Conservation (phyloP, 1,140 invertebrate species). For the Steinernema feltiae region DNA sequence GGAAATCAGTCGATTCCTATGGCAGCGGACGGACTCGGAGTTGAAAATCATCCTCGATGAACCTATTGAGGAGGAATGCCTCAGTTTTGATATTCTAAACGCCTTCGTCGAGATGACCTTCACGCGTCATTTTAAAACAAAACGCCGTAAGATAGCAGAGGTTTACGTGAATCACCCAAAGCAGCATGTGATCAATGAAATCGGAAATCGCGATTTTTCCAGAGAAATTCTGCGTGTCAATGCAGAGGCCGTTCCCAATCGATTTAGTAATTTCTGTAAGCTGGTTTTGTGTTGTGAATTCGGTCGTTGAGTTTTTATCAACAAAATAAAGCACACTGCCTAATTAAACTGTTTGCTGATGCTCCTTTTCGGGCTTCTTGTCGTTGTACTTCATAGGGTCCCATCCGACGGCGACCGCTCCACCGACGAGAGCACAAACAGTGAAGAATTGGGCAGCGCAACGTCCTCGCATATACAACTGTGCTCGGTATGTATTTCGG, state of each 20-base stretch:
- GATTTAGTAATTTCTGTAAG: background rate
- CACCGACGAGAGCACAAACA: conserved; percentile 42
- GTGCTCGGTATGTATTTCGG: conserved; percentile 36
- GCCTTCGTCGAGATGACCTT: background rate
- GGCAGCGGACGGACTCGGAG: background rate
- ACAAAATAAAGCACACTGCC: too few species aligned
- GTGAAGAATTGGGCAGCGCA: conserved; percentile 41
- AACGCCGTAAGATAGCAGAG: background rate
- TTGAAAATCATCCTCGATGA: background rate
- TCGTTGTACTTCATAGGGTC: background rate
- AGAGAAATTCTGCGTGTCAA: background rate
- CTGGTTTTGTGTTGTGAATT: background rate
- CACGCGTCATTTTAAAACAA: background rate
- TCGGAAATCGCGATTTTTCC: background rate
- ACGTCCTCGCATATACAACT: conserved; percentile 45
- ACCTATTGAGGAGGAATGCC: background rate
- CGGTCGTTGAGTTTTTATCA: background rate
- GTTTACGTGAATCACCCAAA: background rate
- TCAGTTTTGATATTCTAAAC: background rate
- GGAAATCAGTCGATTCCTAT: background rate
- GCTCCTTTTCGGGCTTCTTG: background rate
- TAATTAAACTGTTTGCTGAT: too few species aligned
- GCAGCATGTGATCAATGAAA: background rate
- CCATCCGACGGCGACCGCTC: conserved; percentile 28
- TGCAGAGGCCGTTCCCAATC: background rate